Percentiles rank a stretch among this genome's conserved stretches.
These are phyloP conservation scores for Monarcha castaneiventris DNA, from an alignment of 2,113 vertebrate genomes.

Conservation along the genomic window DNA sequence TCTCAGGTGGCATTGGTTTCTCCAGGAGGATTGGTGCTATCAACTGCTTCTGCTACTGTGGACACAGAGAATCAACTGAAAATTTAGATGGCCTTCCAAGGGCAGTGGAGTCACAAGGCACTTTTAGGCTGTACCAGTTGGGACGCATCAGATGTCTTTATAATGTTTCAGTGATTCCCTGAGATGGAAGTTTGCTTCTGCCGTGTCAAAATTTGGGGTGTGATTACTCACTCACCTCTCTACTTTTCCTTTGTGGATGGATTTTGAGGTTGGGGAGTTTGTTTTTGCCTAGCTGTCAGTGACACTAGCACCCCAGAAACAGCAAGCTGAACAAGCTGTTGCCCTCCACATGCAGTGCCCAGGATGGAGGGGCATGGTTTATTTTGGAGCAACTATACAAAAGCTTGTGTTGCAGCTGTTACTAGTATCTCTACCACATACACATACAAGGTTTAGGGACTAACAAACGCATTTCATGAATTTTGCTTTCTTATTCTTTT, in stretches of 20 bases:
- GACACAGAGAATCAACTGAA: not conserved
- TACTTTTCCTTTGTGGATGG: not conserved
- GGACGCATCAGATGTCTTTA: not conserved
- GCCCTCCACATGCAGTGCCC: too few species aligned
- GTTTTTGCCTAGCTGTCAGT: not conserved
- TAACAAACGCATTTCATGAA: not conserved
- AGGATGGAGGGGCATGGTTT: not conserved
- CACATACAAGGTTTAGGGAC: not conserved
- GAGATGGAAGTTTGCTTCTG: not conserved
- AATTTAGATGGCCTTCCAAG: not conserved
- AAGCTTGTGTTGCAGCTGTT: not conserved
- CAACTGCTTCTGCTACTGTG: not conserved
- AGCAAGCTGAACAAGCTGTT: not conserved
- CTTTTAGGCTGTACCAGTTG: not conserved
- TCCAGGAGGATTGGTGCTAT: not conserved
- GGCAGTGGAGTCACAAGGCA: not conserved
- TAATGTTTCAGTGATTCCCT: not conserved
- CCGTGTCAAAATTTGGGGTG: not conserved
- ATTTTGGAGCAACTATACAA: not conserved
- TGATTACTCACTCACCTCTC: not conserved
- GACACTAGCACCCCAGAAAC: not conserved
- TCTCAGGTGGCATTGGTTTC: not conserved
- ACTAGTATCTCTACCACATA: not conserved
- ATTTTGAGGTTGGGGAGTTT: not conserved
- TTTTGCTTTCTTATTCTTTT: not conserved